A percentile compares a stretch with the other conserved stretches of the same genome.
Evolutionary conservation across 2,113 vertebrate species (phyloP).

Genomic region (Perca fluviatilis): DNA sequence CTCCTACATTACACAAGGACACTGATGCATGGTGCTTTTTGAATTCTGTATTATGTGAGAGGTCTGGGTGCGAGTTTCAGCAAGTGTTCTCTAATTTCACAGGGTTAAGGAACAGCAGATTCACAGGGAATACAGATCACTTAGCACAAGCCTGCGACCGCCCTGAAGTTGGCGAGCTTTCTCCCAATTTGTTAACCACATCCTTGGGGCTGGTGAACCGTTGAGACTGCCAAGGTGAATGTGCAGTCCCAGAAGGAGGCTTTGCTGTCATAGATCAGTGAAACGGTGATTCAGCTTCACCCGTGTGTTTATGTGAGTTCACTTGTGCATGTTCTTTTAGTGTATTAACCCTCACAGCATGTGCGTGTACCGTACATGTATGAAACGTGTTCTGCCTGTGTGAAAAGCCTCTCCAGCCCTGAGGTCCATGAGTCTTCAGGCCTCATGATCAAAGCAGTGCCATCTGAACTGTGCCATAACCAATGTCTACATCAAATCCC

Average conservation of each 20-base stretch:
- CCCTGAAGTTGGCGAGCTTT: constrained; percentile 88
- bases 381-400: constrained; percentile 30
- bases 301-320: constrained; percentile 61
- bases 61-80: constrained; percentile 94
- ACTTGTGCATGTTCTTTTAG: constrained; percentile 45
- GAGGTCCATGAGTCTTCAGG: constrained; percentile 37
- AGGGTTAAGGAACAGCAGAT: constrained; percentile 99
- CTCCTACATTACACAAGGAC: constrained; percentile 95
- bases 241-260: constrained; percentile 87
- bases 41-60: constrained; percentile 98
- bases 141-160: constrained; percentile 95
- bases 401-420: constrained; percentile 24
- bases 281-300: constrained; percentile 82
- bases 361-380: not conserved
- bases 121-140: constrained; percentile 99
- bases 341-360: constrained; percentile 39
- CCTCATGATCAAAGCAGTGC: constrained; percentile 77
- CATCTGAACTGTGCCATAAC: constrained; percentile 41
- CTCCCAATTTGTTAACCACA: constrained; percentile 97
- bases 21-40: constrained; percentile 99
- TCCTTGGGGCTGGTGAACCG: constrained; percentile 90
- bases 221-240: constrained; percentile 90
- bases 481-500: constrained; percentile 16
- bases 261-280: constrained; percentile 87
- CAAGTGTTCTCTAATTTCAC: constrained; percentile 99